Conservation (phyloP, 2,888 invertebrate species). For the Epistrophe eligans region DNA sequence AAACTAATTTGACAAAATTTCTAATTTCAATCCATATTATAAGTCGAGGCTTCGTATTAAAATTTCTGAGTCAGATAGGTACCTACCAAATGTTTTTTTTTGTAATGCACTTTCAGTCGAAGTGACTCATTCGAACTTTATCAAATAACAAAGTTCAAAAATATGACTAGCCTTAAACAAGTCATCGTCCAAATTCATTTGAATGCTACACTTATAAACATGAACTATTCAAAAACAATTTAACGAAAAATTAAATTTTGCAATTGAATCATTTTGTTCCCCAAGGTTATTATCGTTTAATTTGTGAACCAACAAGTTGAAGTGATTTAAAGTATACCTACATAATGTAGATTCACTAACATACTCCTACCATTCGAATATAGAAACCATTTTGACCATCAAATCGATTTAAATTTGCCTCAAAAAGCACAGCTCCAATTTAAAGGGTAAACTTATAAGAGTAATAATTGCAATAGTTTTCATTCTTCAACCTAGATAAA, state of each 20-base stretch:
- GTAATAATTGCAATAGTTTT: background rate
- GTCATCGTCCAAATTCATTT: background rate
- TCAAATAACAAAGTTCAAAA: too few species aligned
- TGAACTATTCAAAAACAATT: constrained; percentile 2
- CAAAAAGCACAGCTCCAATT: background rate
- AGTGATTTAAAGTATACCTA: constrained; percentile 7
- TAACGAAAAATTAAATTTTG: constrained; percentile 3
- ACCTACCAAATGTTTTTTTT: too few species aligned
- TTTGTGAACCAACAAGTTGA: background rate
- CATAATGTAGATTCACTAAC: background rate
- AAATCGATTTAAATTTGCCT: constrained; percentile 7
- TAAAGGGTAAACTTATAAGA: background rate
- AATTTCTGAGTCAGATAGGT: background rate
- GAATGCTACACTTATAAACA: background rate
- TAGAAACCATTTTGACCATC: background rate
- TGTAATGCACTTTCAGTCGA: background rate
- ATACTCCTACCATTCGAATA: background rate
- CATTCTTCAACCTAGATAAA: constrained; percentile 6
- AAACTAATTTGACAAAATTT: background rate
- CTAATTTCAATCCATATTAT: background rate
- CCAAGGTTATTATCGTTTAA: constrained; percentile 4
- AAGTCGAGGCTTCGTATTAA: background rate
- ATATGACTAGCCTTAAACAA: too few species aligned
- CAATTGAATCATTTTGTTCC: background rate
- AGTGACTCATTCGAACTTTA: background rate